Evolutionary conservation across 2,888 invertebrate species (phyloP).

Genomic region (Ganaspis brasiliensis): DNA sequence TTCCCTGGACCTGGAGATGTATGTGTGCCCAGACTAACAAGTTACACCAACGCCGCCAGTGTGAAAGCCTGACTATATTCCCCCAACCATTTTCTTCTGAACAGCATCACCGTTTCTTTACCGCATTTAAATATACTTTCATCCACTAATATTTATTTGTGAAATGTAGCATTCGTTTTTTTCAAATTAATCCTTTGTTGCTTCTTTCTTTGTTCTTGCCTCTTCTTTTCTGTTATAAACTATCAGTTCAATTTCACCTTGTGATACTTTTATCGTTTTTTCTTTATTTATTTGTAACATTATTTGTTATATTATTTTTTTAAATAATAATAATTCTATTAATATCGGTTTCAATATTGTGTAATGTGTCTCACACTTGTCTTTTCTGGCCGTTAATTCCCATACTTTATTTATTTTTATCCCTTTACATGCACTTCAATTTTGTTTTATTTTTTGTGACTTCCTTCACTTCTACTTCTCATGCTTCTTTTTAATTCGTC

Average conservation of each 20-base stretch:
- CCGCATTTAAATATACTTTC: background rate
- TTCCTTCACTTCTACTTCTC: slow-evolving; percentile 10
- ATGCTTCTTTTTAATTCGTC: background rate
- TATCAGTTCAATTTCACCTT: too few species aligned
- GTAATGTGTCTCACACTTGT: too few species aligned
- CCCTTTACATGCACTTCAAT: background rate
- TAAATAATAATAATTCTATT: too few species aligned
- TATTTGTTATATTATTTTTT: too few species aligned
- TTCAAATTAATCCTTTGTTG: background rate
- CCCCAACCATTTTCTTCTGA: background rate
- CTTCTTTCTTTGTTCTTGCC: too few species aligned
- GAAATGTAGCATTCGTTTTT: too few species aligned
- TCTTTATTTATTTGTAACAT: too few species aligned
- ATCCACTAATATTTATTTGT: background rate
- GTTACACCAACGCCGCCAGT: slow-evolving; percentile 66
- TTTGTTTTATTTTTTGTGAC: background rate
- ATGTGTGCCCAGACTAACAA: slow-evolving; percentile 66
- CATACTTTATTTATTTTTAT: background rate
- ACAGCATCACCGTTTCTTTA: background rate
- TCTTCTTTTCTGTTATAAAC: too few species aligned
- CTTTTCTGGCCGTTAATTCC: background rate
- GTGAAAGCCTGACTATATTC: slow-evolving; percentile 59
- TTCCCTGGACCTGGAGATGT: slow-evolving; percentile 63
- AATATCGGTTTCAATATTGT: too few species aligned
- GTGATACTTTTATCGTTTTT: too few species aligned